Percentiles rank a stretch among this genome's conserved stretches.
Evolutionary conservation across 2,113 vertebrate species (phyloP).

Genomic region (Morone saxatilis): DNA sequence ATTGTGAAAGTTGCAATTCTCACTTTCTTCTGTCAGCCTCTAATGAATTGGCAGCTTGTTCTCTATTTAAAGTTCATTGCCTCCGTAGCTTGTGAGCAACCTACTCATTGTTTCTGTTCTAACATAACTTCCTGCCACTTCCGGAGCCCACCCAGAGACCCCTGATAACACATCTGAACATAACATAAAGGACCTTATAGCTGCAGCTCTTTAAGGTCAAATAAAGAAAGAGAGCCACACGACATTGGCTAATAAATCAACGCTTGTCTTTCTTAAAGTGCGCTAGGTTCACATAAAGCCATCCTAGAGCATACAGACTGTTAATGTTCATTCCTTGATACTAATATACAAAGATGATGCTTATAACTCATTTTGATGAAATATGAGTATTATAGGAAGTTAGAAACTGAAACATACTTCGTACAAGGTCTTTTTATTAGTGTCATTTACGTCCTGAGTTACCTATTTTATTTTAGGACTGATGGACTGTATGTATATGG

Average conservation of each 20-base stretch:
- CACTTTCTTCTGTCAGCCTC: not conserved
- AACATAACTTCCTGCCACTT: constrained; percentile 60
- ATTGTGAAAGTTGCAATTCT: not conserved
- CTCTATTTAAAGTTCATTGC: constrained; percentile 48
- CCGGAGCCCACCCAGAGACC: constrained; percentile 59
- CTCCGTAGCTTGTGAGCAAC: constrained; percentile 27
- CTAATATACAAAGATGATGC: not conserved
- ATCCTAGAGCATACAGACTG: not conserved
- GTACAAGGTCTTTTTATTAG: too few relatives aligned
- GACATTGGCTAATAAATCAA: constrained; percentile 23
- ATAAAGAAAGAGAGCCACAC: constrained; percentile 19
- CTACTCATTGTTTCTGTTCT: constrained; percentile 65
- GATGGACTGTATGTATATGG: too few relatives aligned
- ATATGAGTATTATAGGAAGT: not conserved
- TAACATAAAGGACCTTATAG: constrained; percentile 26
- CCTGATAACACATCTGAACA: constrained; percentile 47
- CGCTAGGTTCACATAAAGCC: not conserved
- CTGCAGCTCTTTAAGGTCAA: constrained; percentile 43
- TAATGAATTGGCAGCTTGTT: constrained; percentile 31
- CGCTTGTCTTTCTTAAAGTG: not conserved
- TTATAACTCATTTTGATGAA: not conserved
- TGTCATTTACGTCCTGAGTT: too few relatives aligned
- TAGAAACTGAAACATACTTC: too few relatives aligned
- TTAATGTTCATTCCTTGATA: not conserved
- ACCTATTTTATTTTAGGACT: too few relatives aligned